Evolutionary conservation across 2,113 vertebrate genomes (phyloP).

Genomic region (Ariopsis seemanni): DNA sequence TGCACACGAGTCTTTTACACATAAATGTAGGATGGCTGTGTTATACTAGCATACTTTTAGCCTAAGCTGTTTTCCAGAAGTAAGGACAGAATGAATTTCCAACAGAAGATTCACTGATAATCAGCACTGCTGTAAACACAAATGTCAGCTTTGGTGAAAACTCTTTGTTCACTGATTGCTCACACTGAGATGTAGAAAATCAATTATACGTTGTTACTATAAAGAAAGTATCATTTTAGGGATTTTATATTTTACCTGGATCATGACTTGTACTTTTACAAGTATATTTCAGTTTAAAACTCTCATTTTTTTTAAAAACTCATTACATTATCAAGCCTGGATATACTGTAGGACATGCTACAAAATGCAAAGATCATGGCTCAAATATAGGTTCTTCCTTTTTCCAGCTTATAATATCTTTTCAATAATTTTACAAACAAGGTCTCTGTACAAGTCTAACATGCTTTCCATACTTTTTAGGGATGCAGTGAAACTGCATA

Average conservation of each 20-base stretch:
- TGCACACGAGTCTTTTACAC: conserved; percentile 9
- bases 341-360: not conserved
- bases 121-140: conserved; percentile 14
- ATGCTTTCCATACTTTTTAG: not conserved
- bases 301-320: not conserved
- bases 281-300: not conserved
- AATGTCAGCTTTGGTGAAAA: conserved; percentile 10
- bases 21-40: not conserved
- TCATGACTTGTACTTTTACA: not conserved
- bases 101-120: conserved; percentile 11
- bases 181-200: not conserved
- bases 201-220: too few relatives aligned
- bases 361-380: not conserved
- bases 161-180: conserved; percentile 1
- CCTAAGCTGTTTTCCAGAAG: not conserved
- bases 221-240: not conserved
- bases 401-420: not conserved
- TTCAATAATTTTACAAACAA: not conserved
- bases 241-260: not conserved
- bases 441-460: not conserved
- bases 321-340: not conserved
- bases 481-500: too few relatives aligned
- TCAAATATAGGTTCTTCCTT: not conserved
- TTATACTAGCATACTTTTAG: not conserved
- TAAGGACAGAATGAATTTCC: not conserved